phyloP scores from a whole-genome alignment of 2,888 invertebrate genomes.

The Clanis bilineata region DNA sequence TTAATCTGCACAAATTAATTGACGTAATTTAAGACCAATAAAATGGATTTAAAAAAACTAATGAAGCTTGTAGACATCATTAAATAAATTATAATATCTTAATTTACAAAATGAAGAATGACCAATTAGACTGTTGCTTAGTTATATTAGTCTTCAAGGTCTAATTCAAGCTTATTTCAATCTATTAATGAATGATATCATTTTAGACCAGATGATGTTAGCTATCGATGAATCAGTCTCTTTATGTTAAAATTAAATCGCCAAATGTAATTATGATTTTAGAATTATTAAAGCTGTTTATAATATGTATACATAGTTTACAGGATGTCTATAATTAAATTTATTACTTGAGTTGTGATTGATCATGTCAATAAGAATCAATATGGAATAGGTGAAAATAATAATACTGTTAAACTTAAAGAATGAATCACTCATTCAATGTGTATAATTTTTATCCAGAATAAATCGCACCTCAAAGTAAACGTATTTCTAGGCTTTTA shows the following conservation, averaged over 20 bases:
- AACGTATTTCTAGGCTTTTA: too few relatives aligned
- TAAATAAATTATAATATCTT: background rate
- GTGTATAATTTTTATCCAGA: too few relatives aligned
- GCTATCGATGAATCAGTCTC: background rate
- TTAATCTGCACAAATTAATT: too few relatives aligned
- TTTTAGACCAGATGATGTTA: background rate
- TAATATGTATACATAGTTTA: background rate
- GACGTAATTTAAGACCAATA: too few relatives aligned
- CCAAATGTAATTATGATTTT: constrained; percentile 5
- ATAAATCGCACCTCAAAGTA: too few relatives aligned
- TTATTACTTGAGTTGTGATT: too few relatives aligned
- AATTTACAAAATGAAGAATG: background rate
- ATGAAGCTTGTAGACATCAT: background rate
- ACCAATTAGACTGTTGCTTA: background rate
- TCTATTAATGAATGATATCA: background rate
- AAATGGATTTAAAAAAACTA: background rate
- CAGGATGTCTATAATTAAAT: too few relatives aligned
- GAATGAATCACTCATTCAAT: too few relatives aligned
- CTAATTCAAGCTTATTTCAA: background rate
- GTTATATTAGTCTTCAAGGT: background rate
- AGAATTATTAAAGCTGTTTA: background rate
- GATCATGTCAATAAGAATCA: too few relatives aligned
- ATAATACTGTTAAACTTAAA: too few relatives aligned
- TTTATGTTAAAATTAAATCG: background rate
- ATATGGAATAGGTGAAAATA: too few relatives aligned